Evolutionary conservation across 2,797 vertebrate species (phyloP).

Genomic region (Scomberomorus guttatus): DNA sequence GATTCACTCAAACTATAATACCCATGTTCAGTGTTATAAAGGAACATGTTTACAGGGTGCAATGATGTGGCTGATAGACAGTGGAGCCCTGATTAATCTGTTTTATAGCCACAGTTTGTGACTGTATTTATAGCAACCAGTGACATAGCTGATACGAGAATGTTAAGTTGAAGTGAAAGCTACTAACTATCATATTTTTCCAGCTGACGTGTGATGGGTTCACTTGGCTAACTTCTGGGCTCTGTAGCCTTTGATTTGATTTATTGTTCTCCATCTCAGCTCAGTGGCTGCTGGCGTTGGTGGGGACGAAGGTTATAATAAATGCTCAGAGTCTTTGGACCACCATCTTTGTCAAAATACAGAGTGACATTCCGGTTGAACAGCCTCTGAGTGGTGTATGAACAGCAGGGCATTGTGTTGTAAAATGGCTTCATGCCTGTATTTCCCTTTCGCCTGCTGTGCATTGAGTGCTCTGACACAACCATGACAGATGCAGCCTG

Average conservation of each 20-base stretch:
- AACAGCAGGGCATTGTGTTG: slow-evolving; percentile 50
- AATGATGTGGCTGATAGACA: not conserved
- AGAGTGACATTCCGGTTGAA: slow-evolving; percentile 40
- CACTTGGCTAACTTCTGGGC: not conserved
- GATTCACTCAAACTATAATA: not conserved
- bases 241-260: slow-evolving; percentile 29
- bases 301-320: slow-evolving; percentile 14
- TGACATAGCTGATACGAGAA: not conserved
- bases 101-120: not conserved
- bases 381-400: slow-evolving; percentile 43
- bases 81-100: not conserved
- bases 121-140: not conserved
- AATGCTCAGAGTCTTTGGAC: slow-evolving; percentile 30
- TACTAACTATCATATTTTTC: not conserved
- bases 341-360: slow-evolving; percentile 53
- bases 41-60: not conserved
- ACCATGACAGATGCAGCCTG: slow-evolving; percentile 49
- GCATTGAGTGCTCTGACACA: slow-evolving; percentile 52
- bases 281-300: slow-evolving; percentile 12
- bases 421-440: slow-evolving; percentile 53
- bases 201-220: slow-evolving; percentile 13
- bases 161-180: not conserved
- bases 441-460: slow-evolving; percentile 41
- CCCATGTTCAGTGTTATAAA: not conserved
- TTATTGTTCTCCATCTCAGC: slow-evolving; percentile 27